Evolutionary conservation across 2,888 invertebrate genomes (phyloP).

Genomic region (Torymus auratus): DNA sequence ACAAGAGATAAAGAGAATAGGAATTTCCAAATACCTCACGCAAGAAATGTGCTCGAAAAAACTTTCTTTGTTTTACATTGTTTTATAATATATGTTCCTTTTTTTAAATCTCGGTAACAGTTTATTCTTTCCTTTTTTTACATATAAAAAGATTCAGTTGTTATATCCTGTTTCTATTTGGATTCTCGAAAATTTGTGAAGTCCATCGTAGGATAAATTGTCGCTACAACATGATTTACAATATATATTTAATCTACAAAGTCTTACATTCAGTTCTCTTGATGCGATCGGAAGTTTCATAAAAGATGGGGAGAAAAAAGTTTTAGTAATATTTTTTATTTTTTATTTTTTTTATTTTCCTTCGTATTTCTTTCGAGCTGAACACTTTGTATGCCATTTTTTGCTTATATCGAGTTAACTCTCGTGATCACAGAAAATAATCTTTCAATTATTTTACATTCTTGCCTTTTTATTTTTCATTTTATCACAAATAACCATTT

Average conservation of each 20-base stretch:
- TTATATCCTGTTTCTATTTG: slow-evolving; percentile 7
- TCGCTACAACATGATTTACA: slow-evolving; percentile 49
- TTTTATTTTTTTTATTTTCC: slow-evolving; percentile 13
- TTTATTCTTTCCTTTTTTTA: slow-evolving; percentile 18
- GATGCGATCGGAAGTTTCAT: slow-evolving; percentile 25
- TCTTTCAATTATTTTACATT: slow-evolving; percentile 52
- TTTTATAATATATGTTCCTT: slow-evolving; percentile 14
- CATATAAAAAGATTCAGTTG: slow-evolving; percentile 37
- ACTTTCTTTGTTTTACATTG: slow-evolving; percentile 22
- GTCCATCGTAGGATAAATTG: slow-evolving; percentile 24
- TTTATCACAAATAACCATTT: slow-evolving; percentile 48
- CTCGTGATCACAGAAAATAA: slow-evolving; percentile 50
- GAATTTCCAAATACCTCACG: slow-evolving; percentile 24
- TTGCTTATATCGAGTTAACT: slow-evolving; percentile 32
- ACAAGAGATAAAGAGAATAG: slow-evolving; percentile 37
- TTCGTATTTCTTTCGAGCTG: slow-evolving; percentile 8
- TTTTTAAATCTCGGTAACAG: slow-evolving; percentile 30
- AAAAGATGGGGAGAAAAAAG: slow-evolving; percentile 21
- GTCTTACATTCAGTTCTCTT: slow-evolving; percentile 37
- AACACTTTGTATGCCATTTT: slow-evolving; percentile 37
- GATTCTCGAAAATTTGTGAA: slow-evolving; percentile 18
- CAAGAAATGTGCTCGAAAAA: slow-evolving; percentile 22
- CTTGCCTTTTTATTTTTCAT: slow-evolving; percentile 10
- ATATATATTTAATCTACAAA: slow-evolving; percentile 44
- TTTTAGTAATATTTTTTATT: slow-evolving; percentile 17